Evolutionary conservation across 2,797 vertebrate species (phyloP), one percentile per base, ranked within the genome.

Genomic region (Cephalopachus bancanus): DNA sequence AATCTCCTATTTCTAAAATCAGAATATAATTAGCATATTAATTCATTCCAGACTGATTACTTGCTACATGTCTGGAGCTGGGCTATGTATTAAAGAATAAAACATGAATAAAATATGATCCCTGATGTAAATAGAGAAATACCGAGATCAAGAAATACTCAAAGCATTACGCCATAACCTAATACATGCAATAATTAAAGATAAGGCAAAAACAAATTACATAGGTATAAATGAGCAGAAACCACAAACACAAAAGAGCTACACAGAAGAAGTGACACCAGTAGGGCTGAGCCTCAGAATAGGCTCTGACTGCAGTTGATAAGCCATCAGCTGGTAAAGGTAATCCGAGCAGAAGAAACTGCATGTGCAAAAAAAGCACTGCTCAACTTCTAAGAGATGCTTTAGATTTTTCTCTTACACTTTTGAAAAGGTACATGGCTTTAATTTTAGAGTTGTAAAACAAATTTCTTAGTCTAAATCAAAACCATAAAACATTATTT

Each of bases 361-460:
- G 1, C 26, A 16, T 1, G 26, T 71, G 37, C 85, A 67, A 59
- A 96, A 78, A 65, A 64, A 59, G 28, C 26, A 33, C 44, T 15
- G n/a, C 55, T 69, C 57, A 93, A 37, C 65, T 44, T 80, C 26
- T 15, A 74, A 89, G 22, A 93, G 49, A 55, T 59, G 78, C 55
- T 84, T 88, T 72, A 81, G 59, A 59, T 72, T 85, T 83, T 81
- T 87, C 72, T 64, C 88, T 89, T 37, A 67, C 57, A 57, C 71
- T 85, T 85, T 72, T 72, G 55, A 88, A 93, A 88, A 86, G 49
- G 89, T 91, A 76, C 57, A 65, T 81, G 90, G 79, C 87, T 95
- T 96, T 94, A 93, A 96, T 91, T 95, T 60, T 81, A 11, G 57
- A 51, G 64, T 60, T 96, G 44, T 93, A 83, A 94, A 94, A 94